Evolutionary conservation across 2,888 invertebrate genomes (phyloP).

Genomic region (Cordilura impudica): DNA sequence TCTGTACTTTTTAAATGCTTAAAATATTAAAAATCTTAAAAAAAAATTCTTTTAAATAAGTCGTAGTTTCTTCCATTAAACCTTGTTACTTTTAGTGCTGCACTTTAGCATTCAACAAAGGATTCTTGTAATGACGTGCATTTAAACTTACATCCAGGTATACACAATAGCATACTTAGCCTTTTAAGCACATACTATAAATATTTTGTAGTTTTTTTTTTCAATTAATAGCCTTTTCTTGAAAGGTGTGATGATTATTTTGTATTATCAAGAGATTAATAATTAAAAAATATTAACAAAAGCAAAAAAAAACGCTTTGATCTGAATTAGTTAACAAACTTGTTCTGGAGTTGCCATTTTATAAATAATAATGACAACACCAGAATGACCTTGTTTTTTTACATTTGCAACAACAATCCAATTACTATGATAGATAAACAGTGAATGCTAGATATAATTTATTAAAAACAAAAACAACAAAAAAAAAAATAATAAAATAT

Average conservation of each 20-base stretch:
- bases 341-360: constrained; percentile 58
- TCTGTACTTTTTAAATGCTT: too few relatives aligned
- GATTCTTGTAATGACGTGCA: too few relatives aligned
- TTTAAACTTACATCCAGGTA: too few relatives aligned
- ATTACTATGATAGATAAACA: neutral
- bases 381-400: constrained; percentile 46
- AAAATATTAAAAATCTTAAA: too few relatives aligned
- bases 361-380: constrained; percentile 9
- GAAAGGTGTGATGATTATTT: constrained; percentile 6
- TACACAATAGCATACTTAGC: too few relatives aligned
- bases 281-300: constrained; percentile 19
- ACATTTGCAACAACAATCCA: neutral
- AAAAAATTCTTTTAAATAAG: too few relatives aligned
- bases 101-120: too few relatives aligned
- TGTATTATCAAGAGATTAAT: constrained; percentile 5
- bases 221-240: neutral
- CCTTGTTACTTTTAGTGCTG: too few relatives aligned
- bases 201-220: neutral
- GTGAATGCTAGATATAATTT: neutral
- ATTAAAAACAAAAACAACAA: too few relatives aligned
- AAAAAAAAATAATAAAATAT: too few relatives aligned
- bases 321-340: constrained; percentile 29
- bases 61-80: too few relatives aligned
- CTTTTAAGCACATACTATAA: too few relatives aligned
- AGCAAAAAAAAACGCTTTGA: neutral